A percentile compares a stretch with the other conserved stretches of the same genome.
phyloP scores from a whole-genome alignment of 2,113 vertebrate species.

The Clarias gariepinus region DNA sequence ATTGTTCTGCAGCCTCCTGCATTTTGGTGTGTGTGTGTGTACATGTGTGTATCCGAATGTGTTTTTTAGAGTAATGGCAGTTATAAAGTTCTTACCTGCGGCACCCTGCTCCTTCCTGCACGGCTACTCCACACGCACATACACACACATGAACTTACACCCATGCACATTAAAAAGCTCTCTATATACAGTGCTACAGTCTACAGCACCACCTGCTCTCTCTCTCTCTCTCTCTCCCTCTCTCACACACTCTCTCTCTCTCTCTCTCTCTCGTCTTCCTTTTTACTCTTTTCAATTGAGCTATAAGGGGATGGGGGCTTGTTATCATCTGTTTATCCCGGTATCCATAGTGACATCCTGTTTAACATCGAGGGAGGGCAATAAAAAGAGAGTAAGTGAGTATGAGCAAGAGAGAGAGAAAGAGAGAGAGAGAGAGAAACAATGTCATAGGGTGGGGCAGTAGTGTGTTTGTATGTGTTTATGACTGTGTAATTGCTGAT shows the following conservation, averaged over 20 bases:
- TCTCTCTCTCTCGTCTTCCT: conserved; percentile 5
- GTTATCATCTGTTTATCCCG: conserved; percentile 86
- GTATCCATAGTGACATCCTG: conserved; percentile 79
- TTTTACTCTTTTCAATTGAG: conserved; percentile 66
- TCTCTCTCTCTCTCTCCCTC: conserved; percentile 37
- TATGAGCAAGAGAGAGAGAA: conserved; percentile 29
- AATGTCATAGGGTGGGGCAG: conserved; percentile 33
- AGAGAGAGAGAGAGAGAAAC: conserved; percentile 31
- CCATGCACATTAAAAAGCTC: conserved; percentile 26
- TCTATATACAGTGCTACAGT: conserved; percentile 40
- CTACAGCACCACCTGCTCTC: conserved; percentile 50
- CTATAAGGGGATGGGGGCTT: conserved; percentile 69
- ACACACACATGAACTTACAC: conserved; percentile 45
- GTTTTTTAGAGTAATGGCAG: background rate
- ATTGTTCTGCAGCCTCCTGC: conserved; percentile 1
- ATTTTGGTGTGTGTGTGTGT: background rate
- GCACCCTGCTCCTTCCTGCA: conserved; percentile 44
- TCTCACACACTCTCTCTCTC: conserved; percentile 36
- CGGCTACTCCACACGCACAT: conserved; percentile 45
- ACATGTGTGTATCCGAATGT: conserved; percentile 24
- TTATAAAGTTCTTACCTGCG: conserved; percentile 47
- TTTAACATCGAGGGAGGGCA: conserved; percentile 77
- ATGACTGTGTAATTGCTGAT: conserved; percentile 9
- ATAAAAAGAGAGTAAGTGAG: conserved; percentile 54
- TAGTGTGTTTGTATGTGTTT: conserved; percentile 16